Conservation (phyloP, 1,140 invertebrate species). For the Armadillidium nasatum region DNA sequence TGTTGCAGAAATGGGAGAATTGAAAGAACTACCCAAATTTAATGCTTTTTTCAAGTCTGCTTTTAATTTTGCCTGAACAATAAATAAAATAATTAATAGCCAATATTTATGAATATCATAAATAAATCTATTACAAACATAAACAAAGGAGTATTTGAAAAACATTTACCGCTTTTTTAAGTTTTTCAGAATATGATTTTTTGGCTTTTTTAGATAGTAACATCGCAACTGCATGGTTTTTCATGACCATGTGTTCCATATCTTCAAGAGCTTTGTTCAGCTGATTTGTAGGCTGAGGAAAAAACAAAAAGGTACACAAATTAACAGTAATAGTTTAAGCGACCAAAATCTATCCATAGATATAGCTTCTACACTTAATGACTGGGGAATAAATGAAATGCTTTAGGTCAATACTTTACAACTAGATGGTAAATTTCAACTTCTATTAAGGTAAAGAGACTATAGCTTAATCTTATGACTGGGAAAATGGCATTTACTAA, state of each 20-base stretch:
- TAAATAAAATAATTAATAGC: neutral
- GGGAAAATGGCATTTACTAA: too few relatives aligned
- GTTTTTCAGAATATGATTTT: conserved; percentile 39
- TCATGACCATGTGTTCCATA: conserved; percentile 31
- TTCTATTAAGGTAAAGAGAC: too few relatives aligned
- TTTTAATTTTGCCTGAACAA: neutral
- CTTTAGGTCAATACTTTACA: too few relatives aligned
- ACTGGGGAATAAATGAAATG: too few relatives aligned
- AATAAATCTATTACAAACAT: neutral
- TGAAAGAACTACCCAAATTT: neutral
- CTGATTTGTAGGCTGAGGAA: conserved; percentile 17
- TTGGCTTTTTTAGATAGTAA: conserved; percentile 39
- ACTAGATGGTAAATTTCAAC: too few relatives aligned
- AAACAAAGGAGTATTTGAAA: neutral
- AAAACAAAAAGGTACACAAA: neutral
- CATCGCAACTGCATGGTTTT: conserved; percentile 38
- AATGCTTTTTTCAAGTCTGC: neutral
- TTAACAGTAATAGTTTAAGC: too few relatives aligned
- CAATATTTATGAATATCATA: neutral
- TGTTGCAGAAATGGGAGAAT: neutral
- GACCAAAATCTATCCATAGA: too few relatives aligned
- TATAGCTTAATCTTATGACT: too few relatives aligned
- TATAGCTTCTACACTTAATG: too few relatives aligned
- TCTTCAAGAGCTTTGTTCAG: conserved; percentile 41
- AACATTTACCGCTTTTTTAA: conserved; percentile 3